Evolutionary conservation across 2,888 invertebrate species (phyloP).

Genomic region (Cephus rjabovi): DNA sequence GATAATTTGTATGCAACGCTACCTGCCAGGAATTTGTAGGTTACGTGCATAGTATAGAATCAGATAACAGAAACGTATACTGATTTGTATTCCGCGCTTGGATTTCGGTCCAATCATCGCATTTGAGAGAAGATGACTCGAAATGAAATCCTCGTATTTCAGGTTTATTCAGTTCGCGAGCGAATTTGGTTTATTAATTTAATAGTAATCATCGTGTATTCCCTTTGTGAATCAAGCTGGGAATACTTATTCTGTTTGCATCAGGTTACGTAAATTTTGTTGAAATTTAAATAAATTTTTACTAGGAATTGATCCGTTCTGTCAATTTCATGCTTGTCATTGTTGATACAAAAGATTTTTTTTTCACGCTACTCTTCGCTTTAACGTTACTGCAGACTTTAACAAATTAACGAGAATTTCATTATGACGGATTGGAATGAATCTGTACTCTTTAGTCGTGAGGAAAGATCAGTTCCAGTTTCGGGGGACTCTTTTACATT

Average conservation of each 20-base stretch:
- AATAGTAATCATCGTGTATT: conserved; percentile 32
- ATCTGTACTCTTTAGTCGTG: neutral
- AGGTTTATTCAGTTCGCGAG: conserved; percentile 34
- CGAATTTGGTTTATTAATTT: conserved; percentile 40
- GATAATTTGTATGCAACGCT: neutral
- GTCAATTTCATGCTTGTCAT: neutral
- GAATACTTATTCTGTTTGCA: neutral
- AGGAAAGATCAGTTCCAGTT: neutral
- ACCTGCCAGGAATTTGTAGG: neutral
- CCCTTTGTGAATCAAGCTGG: conserved; percentile 13
- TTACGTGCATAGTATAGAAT: neutral
- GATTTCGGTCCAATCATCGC: conserved; percentile 34
- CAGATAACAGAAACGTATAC: conserved; percentile 11
- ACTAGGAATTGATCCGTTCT: neutral
- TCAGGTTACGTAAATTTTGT: neutral
- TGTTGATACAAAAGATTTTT: neutral
- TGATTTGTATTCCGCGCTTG: conserved; percentile 40
- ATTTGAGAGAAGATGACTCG: conserved; percentile 36
- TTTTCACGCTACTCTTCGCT: neutral
- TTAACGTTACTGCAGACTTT: neutral
- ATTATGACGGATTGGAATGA: neutral
- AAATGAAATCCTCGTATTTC: conserved; percentile 42
- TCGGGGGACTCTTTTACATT: neutral
- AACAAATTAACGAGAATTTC: neutral
- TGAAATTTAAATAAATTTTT: neutral